Conservation (phyloP, 2,113 vertebrate species). For the Ophthalmolycus amberensis region DNA sequence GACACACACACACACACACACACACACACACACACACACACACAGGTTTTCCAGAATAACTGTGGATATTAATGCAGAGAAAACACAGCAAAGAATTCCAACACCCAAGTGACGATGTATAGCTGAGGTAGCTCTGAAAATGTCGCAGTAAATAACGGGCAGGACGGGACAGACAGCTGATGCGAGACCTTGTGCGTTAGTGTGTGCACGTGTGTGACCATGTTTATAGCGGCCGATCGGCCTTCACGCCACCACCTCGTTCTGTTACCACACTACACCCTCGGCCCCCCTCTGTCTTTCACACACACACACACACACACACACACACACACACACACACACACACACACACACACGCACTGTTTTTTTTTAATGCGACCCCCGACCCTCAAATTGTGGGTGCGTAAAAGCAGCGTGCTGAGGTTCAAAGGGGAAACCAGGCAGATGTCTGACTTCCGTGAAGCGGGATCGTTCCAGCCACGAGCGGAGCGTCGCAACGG, state of each 20-base stretch:
- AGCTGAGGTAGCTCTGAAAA: conserved; percentile 40
- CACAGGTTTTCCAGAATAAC: too few species aligned
- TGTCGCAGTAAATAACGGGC: conserved; percentile 65
- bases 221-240: conserved; percentile 63
- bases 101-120: too few species aligned
- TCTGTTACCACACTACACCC: conserved; percentile 45
- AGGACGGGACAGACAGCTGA: conserved; percentile 41
- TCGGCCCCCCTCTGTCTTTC: conserved; percentile 11
- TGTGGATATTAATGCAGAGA: too few species aligned
- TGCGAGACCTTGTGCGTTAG: conserved; percentile 44
- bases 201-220: conserved; percentile 19
- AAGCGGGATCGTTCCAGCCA: not conserved
- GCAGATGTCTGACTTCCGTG: not conserved
- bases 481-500: conserved; percentile 1
- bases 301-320: too few species aligned
- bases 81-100: too few species aligned
- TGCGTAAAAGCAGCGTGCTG: not conserved
- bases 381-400: not conserved
- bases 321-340: not conserved
- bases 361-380: too few species aligned
- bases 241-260: conserved; percentile 66
- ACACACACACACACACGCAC: too few species aligned
- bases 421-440: conserved; percentile 19
- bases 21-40: conserved; percentile 11
- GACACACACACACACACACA: conserved; percentile 23